Evolutionary conservation across 2,888 invertebrate genomes (phyloP).

Genomic region (Phortica okadai): DNA sequence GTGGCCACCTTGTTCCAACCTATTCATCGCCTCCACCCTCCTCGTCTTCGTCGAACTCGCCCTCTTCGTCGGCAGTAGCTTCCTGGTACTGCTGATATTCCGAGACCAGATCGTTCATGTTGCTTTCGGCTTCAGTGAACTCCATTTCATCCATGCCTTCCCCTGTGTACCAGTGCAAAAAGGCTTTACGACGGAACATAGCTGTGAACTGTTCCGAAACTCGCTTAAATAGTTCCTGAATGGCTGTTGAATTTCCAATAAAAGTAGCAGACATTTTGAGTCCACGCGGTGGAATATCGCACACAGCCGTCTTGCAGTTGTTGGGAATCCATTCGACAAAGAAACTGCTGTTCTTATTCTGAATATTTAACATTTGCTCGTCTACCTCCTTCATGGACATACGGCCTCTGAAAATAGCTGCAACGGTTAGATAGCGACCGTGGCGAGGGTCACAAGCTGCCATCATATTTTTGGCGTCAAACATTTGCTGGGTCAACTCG

Average conservation of each 20-base stretch:
- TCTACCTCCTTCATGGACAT: slow-evolving; percentile 96
- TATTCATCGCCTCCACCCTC: slow-evolving; percentile 75
- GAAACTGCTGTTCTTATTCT: slow-evolving; percentile 94
- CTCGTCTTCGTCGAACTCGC: slow-evolving; percentile 85
- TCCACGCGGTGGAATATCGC: slow-evolving; percentile 93
- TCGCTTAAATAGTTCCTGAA: slow-evolving; percentile 94
- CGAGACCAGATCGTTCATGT: slow-evolving; percentile 96
- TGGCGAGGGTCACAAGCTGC: slow-evolving; percentile 95
- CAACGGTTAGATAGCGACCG: slow-evolving; percentile 93
- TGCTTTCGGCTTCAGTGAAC: slow-evolving; percentile 95
- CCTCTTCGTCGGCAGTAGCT: slow-evolving; percentile 89
- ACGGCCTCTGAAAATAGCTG: slow-evolving; percentile 92
- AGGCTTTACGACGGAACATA: slow-evolving; percentile 97
- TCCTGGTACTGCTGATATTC: slow-evolving; percentile 97
- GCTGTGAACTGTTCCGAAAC: slow-evolving; percentile 95
- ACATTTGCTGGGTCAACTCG: slow-evolving; percentile 94
- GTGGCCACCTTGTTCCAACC: not conserved
- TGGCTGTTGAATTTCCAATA: slow-evolving; percentile 95
- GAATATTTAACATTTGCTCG: slow-evolving; percentile 96
- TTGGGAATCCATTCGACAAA: slow-evolving; percentile 96
- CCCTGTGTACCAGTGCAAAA: slow-evolving; percentile 98
- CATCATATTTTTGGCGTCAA: slow-evolving; percentile 98
- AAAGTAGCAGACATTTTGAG: slow-evolving; percentile 96
- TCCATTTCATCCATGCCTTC: slow-evolving; percentile 99
- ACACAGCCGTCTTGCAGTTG: slow-evolving; percentile 95